Evolutionary conservation across 2,888 invertebrate genomes (phyloP), one percentile per base, ranked within the genome.

Genomic region (Pseudococcus longispinus): DNA sequence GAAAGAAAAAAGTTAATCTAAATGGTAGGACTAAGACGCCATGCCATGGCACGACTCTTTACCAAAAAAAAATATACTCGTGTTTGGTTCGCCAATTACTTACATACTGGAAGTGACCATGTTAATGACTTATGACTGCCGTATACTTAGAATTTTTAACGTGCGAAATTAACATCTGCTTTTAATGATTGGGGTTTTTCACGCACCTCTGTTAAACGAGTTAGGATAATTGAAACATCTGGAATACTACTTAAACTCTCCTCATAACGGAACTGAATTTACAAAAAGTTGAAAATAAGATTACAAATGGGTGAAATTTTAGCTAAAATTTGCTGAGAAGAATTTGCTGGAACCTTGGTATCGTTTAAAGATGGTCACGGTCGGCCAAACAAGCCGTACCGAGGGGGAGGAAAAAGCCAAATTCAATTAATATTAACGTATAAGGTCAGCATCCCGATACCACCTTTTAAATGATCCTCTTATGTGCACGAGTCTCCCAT

Each of bases 401-500:
- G 6, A 8, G 60, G n/a, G 60, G 60, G 29, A 15, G 26, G 2
- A 1, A 29, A 70, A 70, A 44, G 20, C 37, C 70, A 70, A 37
- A n/a, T 70, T 85, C 70, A 85, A 70, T 85, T 85, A n/a, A 26
- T 60, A 85, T 84, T 84, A 84, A 37, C 51, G 32, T 60, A 65
- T 55, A 85, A 85, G 84, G 84, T 70, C 65, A 32, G 42, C 29
- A 32, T 85, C 70, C 84, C 18, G 3, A 85, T 85, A 70, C 9
- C 23, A 70, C 70, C 84, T 70, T 85, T 42, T 44, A 85, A 84
- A 70, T 44, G 42, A 85, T 85, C 84, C 84, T 70, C 84, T 85
- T 70, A 32, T 84, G 70, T 42, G 26, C 84, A 85, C 84, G 70
- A 70, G 84, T 42, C 37, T 60, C 84, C 84, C 84, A 70, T 60